Evolutionary conservation across 1,140 invertebrate genomes (phyloP).

Genomic region (Lepidurus apus): DNA sequence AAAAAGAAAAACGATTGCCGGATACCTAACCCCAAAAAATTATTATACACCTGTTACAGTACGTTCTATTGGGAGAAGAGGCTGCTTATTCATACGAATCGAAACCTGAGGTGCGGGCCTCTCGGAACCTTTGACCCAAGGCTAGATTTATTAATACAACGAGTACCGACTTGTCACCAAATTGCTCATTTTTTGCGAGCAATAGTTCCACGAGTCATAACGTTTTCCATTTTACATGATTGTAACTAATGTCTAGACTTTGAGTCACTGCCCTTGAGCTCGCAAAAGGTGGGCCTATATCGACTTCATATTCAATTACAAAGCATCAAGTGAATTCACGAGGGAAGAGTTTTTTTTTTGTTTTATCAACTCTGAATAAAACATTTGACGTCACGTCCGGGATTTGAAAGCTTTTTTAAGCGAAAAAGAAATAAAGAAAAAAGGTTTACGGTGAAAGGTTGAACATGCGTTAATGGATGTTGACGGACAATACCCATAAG

Average conservation of each 20-base stretch:
- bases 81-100: neutral
- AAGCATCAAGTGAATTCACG: neutral
- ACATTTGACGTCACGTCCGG: neutral
- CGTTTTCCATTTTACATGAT: neutral
- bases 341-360: neutral
- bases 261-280: neutral
- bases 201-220: neutral
- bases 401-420: neutral
- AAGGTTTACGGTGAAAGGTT: neutral
- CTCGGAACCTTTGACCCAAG: neutral
- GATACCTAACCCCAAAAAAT: neutral
- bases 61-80: neutral
- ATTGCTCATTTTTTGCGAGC: neutral
- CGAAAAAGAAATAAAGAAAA: neutral
- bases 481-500: neutral
- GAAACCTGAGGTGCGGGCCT: neutral
- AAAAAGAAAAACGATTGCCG: neutral
- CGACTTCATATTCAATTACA: neutral
- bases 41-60: neutral
- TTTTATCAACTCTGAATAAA: neutral
- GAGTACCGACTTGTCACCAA: neutral
- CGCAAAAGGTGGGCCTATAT: neutral
- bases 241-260: neutral
- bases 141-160: neutral
- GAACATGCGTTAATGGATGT: neutral